Conservation (phyloP, 2,797 vertebrate genomes). For the Crenuchus spilurus region DNA sequence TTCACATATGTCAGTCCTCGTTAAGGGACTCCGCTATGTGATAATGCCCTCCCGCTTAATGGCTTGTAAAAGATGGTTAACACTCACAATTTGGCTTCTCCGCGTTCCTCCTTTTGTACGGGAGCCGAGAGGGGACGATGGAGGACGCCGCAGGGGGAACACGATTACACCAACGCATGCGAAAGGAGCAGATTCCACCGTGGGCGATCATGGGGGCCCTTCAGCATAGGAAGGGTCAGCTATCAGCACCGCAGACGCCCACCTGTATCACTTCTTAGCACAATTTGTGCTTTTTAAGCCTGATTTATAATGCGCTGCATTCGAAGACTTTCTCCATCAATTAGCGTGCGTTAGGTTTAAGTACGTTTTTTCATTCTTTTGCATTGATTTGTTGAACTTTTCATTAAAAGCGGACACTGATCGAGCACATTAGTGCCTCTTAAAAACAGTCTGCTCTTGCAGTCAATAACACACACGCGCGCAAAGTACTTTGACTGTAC, state of each 20-base stretch:
- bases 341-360: conserved; percentile 12
- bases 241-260: conserved; percentile 29
- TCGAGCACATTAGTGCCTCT: conserved; percentile 47
- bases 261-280: background rate
- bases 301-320: too few species aligned
- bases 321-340: background rate
- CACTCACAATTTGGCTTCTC: conserved; percentile 92
- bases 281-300: too few species aligned
- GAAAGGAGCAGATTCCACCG: conserved; percentile 53
- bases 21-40: conserved; percentile 88
- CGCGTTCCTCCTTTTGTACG: conserved; percentile 60
- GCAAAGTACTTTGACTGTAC: conserved; percentile 64
- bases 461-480: conserved; percentile 50
- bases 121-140: conserved; percentile 73
- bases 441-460: conserved; percentile 49
- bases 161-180: conserved; percentile 65
- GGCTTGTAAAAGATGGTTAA: conserved; percentile 99
- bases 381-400: conserved; percentile 43
- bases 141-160: conserved; percentile 67
- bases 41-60: conserved; percentile 94
- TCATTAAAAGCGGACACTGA: conserved; percentile 57
- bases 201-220: conserved; percentile 57
- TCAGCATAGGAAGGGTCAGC: conserved; percentile 51
- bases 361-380: conserved; percentile 23
- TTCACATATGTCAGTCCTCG: conserved; percentile 98